Evolutionary conservation across 2,888 invertebrate species (phyloP).

Genomic region (Sarcophaga variegata): DNA sequence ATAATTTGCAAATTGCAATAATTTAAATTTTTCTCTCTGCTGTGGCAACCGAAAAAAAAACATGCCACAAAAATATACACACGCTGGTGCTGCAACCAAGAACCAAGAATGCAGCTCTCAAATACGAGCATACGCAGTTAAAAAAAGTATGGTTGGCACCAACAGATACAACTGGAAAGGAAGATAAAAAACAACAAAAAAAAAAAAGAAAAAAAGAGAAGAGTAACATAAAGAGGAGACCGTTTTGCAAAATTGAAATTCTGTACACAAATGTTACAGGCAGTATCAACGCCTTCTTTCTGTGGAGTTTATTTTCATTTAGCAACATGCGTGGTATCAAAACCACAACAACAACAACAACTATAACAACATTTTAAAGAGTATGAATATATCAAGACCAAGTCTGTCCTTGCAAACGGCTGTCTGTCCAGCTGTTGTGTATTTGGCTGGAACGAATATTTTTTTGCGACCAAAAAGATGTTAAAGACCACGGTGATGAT

Average conservation of each 20-base stretch:
- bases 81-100: not conserved
- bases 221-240: constrained; percentile 40
- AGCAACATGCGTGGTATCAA: constrained; percentile 59
- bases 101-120: not conserved
- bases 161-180: constrained; percentile 20
- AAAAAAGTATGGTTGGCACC: constrained; percentile 28
- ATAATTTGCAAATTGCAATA: constrained; percentile 74
- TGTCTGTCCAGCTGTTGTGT: constrained; percentile 54
- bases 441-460: constrained; percentile 24
- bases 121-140: not conserved
- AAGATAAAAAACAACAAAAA: not conserved
- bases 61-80: constrained; percentile 30
- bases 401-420: not conserved
- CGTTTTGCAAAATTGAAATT: constrained; percentile 71
- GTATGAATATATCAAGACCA: constrained; percentile 46
- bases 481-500: constrained; percentile 29
- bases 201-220: not conserved
- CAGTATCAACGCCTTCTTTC: constrained; percentile 67
- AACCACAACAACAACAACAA: constrained; percentile 23
- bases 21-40: constrained; percentile 72
- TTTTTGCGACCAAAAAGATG: not conserved
- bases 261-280: constrained; percentile 67
- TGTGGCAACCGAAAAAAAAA: constrained; percentile 56
- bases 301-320: not conserved
- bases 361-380: constrained; percentile 21